A percentile compares a stretch with the other conserved stretches of the same genome.
These are phyloP conservation scores for Catharus fuscescens DNA, from an alignment of 2,113 vertebrate species.

Conservation along the genomic window DNA sequence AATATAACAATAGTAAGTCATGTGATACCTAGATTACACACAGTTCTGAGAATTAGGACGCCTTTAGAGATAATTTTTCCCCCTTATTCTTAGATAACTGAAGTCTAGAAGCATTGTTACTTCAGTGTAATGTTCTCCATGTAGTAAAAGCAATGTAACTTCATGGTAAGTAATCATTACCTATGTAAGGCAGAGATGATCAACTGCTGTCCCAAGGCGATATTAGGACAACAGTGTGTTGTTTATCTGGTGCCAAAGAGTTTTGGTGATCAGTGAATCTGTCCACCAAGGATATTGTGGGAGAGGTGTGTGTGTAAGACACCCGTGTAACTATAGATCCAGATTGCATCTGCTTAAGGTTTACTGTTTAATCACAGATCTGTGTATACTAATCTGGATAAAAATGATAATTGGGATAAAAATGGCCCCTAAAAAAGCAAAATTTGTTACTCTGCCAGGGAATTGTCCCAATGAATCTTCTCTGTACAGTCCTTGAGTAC, in stretches of 20 bases:
- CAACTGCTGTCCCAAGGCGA: not conserved
- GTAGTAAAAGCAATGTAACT: not conserved
- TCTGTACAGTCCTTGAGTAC: not conserved
- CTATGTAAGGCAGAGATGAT: not conserved
- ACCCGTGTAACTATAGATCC: rapidly evolving
- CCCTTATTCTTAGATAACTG: not conserved
- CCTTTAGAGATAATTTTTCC: not conserved
- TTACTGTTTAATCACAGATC: not conserved
- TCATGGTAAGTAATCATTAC: not conserved
- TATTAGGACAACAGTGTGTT: not conserved
- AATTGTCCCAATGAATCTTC: rapidly evolving
- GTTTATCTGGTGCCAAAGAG: not conserved
- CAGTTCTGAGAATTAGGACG: not conserved
- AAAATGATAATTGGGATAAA: not conserved
- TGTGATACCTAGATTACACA: not conserved
- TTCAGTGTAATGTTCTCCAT: not conserved
- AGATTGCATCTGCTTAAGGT: not conserved
- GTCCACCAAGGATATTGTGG: no score
- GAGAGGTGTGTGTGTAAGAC: not conserved
- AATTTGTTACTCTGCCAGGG: not conserved
- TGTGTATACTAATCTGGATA: not conserved
- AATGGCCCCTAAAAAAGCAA: not conserved
- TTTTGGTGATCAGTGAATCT: not conserved
- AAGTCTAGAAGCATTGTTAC: not conserved
- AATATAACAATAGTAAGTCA: not conserved